Conservation (phyloP, 2,113 vertebrate species). For the Eptesicus fuscus region DNA sequence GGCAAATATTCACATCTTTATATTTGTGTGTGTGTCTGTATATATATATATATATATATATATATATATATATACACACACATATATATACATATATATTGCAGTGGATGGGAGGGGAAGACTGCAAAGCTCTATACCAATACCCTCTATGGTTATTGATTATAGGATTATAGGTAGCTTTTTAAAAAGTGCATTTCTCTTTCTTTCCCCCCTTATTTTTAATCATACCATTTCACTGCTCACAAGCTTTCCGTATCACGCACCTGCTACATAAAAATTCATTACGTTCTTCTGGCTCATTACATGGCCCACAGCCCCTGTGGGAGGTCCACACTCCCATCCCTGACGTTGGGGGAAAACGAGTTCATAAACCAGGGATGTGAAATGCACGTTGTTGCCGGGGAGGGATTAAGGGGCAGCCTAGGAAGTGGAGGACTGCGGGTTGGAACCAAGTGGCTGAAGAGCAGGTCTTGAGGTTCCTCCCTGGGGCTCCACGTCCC, state of each 20-base stretch:
- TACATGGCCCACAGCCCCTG: not conserved
- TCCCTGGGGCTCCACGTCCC: fast-evolving
- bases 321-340: not conserved
- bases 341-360: not conserved
- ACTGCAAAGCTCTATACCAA: not conserved
- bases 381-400: not conserved
- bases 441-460: fast-evolving
- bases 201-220: not conserved
- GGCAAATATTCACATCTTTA: not conserved
- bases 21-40: not conserved
- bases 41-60: too few species aligned
- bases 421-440: fast-evolving
- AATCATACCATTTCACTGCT: not conserved
- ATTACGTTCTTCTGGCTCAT: not conserved
- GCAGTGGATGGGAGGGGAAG: too few species aligned
- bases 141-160: not conserved
- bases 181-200: not conserved
- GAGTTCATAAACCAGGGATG: not conserved
- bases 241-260: not conserved
- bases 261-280: not conserved
- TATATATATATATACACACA: too few species aligned
- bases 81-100: too few species aligned
- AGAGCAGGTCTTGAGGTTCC: fast-evolving
- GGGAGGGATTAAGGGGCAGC: too few species aligned
- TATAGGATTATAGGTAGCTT: not conserved